Conservation (phyloP, 2,888 invertebrate genomes). For the Thera britannica region DNA sequence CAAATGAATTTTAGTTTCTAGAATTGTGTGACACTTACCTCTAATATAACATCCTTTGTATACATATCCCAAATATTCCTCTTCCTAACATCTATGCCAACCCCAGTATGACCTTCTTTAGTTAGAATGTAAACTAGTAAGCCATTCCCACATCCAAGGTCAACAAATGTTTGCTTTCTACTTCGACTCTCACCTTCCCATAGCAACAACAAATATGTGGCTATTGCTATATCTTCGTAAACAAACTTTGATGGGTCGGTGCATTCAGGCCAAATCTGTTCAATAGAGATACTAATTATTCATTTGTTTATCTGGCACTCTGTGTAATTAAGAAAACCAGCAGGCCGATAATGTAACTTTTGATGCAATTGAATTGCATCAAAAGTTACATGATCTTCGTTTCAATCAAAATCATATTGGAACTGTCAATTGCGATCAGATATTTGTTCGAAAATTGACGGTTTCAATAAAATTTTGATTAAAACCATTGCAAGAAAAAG, state of each 20-base stretch:
- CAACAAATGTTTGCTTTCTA: constrained; percentile 89
- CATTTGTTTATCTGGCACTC: not conserved
- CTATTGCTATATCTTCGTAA: constrained; percentile 98
- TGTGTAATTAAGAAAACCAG: too few species aligned
- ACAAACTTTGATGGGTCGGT: constrained; percentile 98
- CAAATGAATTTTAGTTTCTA: too few species aligned
- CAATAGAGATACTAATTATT: not conserved
- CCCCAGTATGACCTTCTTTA: constrained; percentile 92
- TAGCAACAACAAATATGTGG: constrained; percentile 91
- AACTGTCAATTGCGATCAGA: too few species aligned
- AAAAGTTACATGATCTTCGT: too few species aligned
- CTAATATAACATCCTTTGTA: constrained; percentile 85
- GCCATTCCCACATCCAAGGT: constrained; percentile 99
- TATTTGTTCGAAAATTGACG: too few species aligned
- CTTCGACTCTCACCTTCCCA: constrained; percentile 86
- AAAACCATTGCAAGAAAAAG: too few species aligned
- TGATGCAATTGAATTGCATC: too few species aligned
- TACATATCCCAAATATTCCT: constrained; percentile 96
- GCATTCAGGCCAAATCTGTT: constrained; percentile 94
- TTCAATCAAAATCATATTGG: too few species aligned
- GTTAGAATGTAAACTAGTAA: constrained; percentile 93
- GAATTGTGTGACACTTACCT: constrained; percentile 73
- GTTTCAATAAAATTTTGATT: too few species aligned
- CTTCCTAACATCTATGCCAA: constrained; percentile 93
- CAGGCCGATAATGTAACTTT: too few species aligned